phyloP scores from a whole-genome alignment of 2,113 vertebrate genomes.

The Macquaria ambigua region DNA sequence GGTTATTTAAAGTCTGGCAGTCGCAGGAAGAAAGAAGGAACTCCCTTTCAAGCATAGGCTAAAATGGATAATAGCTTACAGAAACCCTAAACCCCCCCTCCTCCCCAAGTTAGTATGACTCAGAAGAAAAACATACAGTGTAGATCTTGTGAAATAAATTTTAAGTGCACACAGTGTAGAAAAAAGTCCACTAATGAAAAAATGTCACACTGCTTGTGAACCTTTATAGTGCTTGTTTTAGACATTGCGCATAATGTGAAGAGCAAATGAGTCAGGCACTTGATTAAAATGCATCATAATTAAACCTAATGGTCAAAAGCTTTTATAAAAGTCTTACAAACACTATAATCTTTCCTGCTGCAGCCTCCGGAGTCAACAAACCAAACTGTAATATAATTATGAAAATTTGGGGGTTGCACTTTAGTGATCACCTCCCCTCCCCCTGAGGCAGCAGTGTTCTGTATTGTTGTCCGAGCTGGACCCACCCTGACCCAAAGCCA shows the following conservation, averaged over 20 bases:
- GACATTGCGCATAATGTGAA: neutral
- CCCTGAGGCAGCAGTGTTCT: conserved; percentile 10
- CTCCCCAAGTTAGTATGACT: conserved; percentile 22
- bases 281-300: conserved; percentile 38
- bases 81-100: neutral
- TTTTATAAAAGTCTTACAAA: neutral
- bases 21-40: conserved; percentile 20
- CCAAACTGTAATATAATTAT: conserved; percentile 34
- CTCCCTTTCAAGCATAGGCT: conserved; percentile 16
- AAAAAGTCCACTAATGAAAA: neutral
- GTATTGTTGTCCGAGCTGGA: conserved; percentile 52
- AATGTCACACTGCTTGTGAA: conserved; percentile 7
- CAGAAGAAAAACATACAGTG: conserved; percentile 32
- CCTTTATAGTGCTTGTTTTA: neutral
- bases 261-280: conserved; percentile 20
- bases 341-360: conserved; percentile 6
- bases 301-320: neutral
- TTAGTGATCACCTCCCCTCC: conserved; percentile 14
- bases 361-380: conserved; percentile 18
- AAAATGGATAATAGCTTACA: conserved; percentile 35
- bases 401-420: conserved; percentile 2
- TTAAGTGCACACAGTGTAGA: neutral
- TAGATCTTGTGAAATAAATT: neutral
- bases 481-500: conserved; percentile 59
- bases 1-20: conserved; percentile 55